phyloP scores from a whole-genome alignment of 2,113 vertebrate genomes.

The Apodemus speciosus region DNA sequence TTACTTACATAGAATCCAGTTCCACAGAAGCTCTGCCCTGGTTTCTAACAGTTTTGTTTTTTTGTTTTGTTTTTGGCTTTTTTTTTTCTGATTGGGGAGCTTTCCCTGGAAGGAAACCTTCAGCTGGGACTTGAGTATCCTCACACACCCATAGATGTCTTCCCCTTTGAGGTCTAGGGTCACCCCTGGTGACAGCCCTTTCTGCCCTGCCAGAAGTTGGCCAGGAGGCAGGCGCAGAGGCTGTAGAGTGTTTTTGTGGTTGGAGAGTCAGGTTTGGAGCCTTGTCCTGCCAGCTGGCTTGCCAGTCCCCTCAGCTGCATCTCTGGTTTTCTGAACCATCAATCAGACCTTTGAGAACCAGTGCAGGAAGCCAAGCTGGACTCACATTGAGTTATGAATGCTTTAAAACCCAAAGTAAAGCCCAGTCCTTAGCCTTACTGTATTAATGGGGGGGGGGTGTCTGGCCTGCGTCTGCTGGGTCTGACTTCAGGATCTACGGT shows the following conservation, averaged over 20 bases:
- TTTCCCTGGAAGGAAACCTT: conserved; percentile 35
- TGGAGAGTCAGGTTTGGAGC: conserved; percentile 27
- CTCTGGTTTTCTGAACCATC: conserved; percentile 59
- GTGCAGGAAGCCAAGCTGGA: background rate
- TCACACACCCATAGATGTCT: background rate
- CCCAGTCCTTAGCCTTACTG: background rate
- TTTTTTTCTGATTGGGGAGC: conserved; percentile 38
- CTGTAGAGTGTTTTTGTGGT: conserved; percentile 24
- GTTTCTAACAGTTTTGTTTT: conserved; percentile 10
- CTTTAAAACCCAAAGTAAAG: conserved; percentile 63
- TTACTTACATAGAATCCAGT: background rate
- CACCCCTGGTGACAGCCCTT: background rate
- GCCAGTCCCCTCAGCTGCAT: conserved; percentile 32
- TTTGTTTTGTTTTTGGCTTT: background rate
- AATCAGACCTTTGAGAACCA: background rate
- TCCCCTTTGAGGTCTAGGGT: background rate
- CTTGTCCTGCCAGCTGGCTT: conserved; percentile 38
- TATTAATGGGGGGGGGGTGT: conserved; percentile 27
- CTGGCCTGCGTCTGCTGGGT: conserved; percentile 8
- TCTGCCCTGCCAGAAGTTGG: conserved; percentile 48
- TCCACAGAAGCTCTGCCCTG: conserved; percentile 11
- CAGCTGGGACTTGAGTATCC: background rate
- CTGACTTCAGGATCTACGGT: conserved; percentile 12
- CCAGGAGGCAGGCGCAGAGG: background rate
- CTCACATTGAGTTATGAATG: background rate